Percentiles rank a stretch among this genome's conserved stretches.
phyloP scores from a whole-genome alignment of 2,113 vertebrate genomes.

The Fulmarus glacialis region DNA sequence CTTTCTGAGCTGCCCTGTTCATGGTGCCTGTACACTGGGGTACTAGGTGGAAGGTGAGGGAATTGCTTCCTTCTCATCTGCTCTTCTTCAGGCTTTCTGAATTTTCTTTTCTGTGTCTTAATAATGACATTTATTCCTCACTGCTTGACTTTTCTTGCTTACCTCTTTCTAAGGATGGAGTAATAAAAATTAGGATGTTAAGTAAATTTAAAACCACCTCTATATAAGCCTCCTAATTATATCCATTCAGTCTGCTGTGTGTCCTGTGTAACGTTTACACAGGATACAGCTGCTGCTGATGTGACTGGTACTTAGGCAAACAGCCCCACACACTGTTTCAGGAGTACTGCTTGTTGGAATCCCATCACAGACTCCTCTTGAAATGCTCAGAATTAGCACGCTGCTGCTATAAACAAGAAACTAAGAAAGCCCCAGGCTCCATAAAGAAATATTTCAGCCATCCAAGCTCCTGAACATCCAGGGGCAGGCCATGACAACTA shows the following conservation, averaged over 20 bases:
- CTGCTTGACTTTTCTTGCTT: not conserved
- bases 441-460: not conserved
- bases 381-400: not conserved
- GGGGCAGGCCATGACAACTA: not conserved
- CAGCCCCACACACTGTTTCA: not conserved
- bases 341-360: not conserved
- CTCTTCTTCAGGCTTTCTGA: not conserved
- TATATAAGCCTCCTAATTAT: not conserved
- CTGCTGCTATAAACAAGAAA: not conserved
- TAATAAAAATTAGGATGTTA: not conserved
- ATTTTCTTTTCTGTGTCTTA: not conserved
- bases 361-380: accelerated
- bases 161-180: not conserved
- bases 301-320: not conserved
- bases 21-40: not conserved
- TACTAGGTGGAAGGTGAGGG: not conserved
- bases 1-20: not conserved
- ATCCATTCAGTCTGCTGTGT: not conserved
- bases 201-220: not conserved
- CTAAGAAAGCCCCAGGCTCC: not conserved
- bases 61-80: not conserved
- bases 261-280: not conserved
- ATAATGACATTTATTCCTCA: not conserved
- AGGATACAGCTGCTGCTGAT: not conserved
- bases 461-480: not conserved